A percentile compares a stretch with the other conserved stretches of the same genome.
These are phyloP conservation scores for Cephus cinctus DNA, from an alignment of 1,140 invertebrate species.

Conservation along the genomic window DNA sequence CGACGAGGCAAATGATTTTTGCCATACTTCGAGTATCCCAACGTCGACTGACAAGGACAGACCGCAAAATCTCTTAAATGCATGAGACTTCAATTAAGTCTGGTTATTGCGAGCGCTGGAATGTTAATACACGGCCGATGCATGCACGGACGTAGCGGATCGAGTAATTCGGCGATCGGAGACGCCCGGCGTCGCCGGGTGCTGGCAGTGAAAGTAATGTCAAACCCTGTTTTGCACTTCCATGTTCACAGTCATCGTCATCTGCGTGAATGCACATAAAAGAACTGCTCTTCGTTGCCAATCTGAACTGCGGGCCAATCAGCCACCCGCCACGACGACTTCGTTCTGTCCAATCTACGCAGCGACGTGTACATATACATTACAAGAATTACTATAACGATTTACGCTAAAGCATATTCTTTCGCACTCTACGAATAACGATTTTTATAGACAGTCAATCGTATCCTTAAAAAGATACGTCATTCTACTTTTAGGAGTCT, in stretches of 20 bases:
- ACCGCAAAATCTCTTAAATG: no score
- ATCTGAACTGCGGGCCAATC: conserved; percentile 46
- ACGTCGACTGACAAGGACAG: no score
- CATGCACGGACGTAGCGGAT: conserved; percentile 33
- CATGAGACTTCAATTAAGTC: no score
- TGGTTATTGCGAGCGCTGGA: no score
- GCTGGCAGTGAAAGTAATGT: conserved; percentile 36
- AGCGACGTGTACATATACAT: conserved; percentile 48
- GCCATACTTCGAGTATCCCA: no score
- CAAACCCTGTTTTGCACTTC: conserved; percentile 49
- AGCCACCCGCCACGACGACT: conserved; percentile 45
- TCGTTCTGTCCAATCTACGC: conserved; percentile 52
- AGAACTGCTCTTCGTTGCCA: conserved; percentile 50
- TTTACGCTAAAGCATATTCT: conserved; percentile 36
- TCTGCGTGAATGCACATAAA: conserved; percentile 54
- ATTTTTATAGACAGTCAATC: no score
- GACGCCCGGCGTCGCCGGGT: conserved; percentile 11
- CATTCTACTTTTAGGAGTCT: no score
- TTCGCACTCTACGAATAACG: conserved; percentile 38
- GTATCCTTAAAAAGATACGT: no score
- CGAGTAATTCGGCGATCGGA: conserved; percentile 25
- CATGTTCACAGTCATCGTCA: conserved; percentile 55
- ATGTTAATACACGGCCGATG: conserved; percentile 25
- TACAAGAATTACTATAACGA: conserved; percentile 37
- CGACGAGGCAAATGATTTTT: no score